Evolutionary conservation across 2,888 invertebrate species (phyloP).

Genomic region (Parnassius apollo): DNA sequence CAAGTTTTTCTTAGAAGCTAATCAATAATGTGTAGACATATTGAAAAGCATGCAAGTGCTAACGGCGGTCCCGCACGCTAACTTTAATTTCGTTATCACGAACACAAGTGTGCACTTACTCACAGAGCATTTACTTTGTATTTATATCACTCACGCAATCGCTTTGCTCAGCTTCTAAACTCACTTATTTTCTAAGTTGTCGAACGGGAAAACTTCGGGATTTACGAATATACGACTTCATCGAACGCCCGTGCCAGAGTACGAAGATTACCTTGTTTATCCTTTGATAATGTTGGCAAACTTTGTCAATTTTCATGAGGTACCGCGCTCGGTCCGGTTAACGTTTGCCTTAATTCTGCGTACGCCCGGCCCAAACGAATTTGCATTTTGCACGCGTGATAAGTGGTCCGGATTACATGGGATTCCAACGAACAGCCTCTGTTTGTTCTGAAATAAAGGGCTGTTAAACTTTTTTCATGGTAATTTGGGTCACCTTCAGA

Average conservation of each 20-base stretch:
- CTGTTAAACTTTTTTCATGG: slow-evolving; percentile 78
- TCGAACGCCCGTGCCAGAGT: slow-evolving; percentile 16
- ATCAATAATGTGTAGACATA: slow-evolving; percentile 65
- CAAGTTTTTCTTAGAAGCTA: slow-evolving; percentile 62
- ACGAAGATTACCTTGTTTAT: slow-evolving; percentile 59
- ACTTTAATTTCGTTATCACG: slow-evolving; percentile 39
- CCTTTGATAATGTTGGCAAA: slow-evolving; percentile 63
- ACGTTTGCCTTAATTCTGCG: slow-evolving; percentile 74
- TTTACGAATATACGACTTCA: slow-evolving; percentile 17
- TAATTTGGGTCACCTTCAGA: slow-evolving; percentile 79
- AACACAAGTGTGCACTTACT: slow-evolving; percentile 30
- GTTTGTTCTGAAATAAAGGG: slow-evolving; percentile 80
- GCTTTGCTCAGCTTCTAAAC: slow-evolving; percentile 21
- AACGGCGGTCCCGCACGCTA: slow-evolving; percentile 53
- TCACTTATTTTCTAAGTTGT: slow-evolving; percentile 19
- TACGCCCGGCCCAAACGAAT: slow-evolving; percentile 64
- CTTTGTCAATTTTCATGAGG: slow-evolving; percentile 75
- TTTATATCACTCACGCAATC: slow-evolving; percentile 26
- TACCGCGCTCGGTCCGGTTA: slow-evolving; percentile 33
- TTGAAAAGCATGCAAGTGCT: slow-evolving; percentile 57
- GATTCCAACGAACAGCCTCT: slow-evolving; percentile 76
- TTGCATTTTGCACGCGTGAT: slow-evolving; percentile 82
- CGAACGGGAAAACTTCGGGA: slow-evolving; percentile 12
- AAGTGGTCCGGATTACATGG: slow-evolving; percentile 78
- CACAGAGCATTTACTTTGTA: slow-evolving; percentile 29